phyloP scores from a whole-genome alignment of 2,888 invertebrate species.

The Xanthorhoe spadicearia region DNA sequence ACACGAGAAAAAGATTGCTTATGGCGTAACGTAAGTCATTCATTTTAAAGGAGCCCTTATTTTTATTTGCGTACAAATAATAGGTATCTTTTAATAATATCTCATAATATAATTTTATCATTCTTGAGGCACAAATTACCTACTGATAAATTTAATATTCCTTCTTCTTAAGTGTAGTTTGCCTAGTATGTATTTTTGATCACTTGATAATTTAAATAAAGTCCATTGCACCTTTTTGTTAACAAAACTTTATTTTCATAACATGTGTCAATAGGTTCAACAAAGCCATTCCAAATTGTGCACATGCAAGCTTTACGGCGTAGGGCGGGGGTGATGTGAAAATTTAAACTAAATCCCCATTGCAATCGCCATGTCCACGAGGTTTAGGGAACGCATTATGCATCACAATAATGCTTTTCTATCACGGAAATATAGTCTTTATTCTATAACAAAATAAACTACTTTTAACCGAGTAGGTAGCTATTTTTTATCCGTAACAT shows the following conservation, averaged over 20 bases:
- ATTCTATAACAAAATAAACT: conserved; percentile 34
- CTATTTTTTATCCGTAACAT: conserved; percentile 40
- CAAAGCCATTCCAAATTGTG: conserved; percentile 62
- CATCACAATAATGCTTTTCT: conserved; percentile 25
- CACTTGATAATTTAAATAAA: background rate
- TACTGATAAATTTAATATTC: too few species aligned
- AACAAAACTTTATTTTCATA: background rate
- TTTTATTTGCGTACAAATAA: too few species aligned
- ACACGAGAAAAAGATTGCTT: too few species aligned
- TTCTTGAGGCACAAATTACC: too few species aligned
- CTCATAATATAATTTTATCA: too few species aligned
- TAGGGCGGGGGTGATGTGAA: conserved; percentile 63
- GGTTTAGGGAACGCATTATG: conserved; percentile 52
- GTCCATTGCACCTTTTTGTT: conserved; percentile 7
- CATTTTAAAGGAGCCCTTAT: too few species aligned
- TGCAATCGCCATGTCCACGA: conserved; percentile 51
- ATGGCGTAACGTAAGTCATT: too few species aligned
- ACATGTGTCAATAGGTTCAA: conserved; percentile 44
- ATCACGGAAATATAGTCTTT: conserved; percentile 45
- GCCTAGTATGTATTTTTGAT: background rate
- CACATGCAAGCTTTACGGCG: conserved; percentile 48
- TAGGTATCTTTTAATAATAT: too few species aligned
- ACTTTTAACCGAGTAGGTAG: background rate
- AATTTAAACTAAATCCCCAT: conserved; percentile 74
- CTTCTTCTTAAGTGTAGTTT: too few species aligned